Percentiles rank a stretch among this genome's conserved stretches.
Conservation (phyloP, 2,113 vertebrate species). For the Eublepharis macularius region DNA sequence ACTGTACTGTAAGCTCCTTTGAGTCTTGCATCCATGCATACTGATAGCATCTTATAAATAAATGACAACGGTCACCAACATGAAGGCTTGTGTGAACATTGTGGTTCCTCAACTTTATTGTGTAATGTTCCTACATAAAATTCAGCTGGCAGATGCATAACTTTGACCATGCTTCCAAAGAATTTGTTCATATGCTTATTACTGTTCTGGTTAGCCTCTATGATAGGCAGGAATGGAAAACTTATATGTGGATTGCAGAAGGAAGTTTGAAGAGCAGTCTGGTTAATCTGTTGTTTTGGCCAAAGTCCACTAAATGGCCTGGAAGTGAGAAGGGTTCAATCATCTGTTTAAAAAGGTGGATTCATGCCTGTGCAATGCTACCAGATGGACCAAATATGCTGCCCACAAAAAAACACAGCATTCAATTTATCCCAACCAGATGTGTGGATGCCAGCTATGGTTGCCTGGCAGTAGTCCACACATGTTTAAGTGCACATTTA, state of each 20-base stretch:
- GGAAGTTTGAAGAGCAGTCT: neutral
- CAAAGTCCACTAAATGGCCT: neutral
- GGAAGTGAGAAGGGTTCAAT: neutral
- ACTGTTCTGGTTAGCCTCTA: too few species aligned
- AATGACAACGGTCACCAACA: neutral
- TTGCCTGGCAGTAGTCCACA: neutral
- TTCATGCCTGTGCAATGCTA: neutral
- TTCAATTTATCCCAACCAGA: neutral
- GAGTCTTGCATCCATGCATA: neutral
- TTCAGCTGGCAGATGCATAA: too few species aligned
- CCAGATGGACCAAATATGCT: neutral
- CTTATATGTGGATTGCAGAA: neutral
- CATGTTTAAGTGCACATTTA: neutral
- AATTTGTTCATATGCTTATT: neutral
- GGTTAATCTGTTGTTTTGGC: neutral
- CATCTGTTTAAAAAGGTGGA: neutral
- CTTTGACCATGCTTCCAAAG: neutral
- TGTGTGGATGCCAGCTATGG: too few species aligned
- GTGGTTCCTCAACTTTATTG: neutral
- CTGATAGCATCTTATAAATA: too few species aligned
- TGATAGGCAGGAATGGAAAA: neutral
- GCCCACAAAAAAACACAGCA: neutral
- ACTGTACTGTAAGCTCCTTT: neutral
- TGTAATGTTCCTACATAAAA: neutral
- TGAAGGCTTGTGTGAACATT: neutral